phyloP scores from a whole-genome alignment of 1,140 invertebrate species.

The Drosophila pachea region DNA sequence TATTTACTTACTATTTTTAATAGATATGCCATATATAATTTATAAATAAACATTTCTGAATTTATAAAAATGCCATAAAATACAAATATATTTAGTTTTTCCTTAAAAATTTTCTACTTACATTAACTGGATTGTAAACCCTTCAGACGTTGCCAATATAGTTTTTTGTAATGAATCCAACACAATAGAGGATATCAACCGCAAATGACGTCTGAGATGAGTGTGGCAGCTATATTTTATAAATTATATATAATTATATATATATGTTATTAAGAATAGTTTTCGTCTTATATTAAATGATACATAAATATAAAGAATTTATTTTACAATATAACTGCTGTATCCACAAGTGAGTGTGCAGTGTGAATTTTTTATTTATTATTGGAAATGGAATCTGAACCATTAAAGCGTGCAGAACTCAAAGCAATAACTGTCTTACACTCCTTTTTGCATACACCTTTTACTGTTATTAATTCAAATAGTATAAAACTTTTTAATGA shows the following conservation, averaged over 20 bases:
- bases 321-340: too few species aligned
- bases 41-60: background rate
- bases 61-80: background rate
- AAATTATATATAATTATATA: too few species aligned
- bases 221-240: conserved; percentile 33
- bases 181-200: conserved; percentile 28
- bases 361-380: too few species aligned
- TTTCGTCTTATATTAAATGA: background rate
- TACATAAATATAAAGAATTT: background rate
- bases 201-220: conserved; percentile 38
- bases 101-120: background rate
- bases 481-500: too few species aligned
- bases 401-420: too few species aligned
- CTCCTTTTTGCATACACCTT: too few species aligned
- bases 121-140: conserved; percentile 9
- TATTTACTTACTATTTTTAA: too few species aligned
- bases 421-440: too few species aligned
- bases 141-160: background rate
- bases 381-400: too few species aligned
- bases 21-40: background rate
- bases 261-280: background rate
- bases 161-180: conserved; percentile 29
- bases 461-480: too few species aligned
- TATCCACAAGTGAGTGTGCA: too few species aligned
- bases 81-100: too few species aligned